A percentile compares a stretch with the other conserved stretches of the same genome.
Conservation (phyloP, 2,888 invertebrate species). For the Archips crataeganus region DNA sequence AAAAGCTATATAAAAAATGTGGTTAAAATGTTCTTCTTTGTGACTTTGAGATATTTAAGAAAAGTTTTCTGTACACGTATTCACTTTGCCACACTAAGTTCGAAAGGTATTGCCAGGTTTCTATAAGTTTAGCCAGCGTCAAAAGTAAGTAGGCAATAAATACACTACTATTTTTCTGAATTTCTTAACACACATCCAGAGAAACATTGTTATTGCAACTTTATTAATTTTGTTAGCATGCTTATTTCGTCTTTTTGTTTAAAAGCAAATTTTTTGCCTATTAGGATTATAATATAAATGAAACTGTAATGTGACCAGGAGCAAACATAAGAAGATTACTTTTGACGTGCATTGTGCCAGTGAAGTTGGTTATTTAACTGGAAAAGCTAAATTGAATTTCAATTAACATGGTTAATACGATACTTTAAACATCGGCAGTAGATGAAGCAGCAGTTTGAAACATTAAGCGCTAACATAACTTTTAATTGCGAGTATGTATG, state of each 20-base stretch:
- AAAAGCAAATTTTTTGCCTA: neutral
- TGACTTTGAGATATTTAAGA: neutral
- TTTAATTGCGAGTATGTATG: neutral
- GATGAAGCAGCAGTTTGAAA: neutral
- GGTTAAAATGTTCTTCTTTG: neutral
- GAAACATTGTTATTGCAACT: too few relatives aligned
- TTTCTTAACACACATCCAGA: neutral
- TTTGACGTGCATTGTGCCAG: neutral
- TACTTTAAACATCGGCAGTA: neutral
- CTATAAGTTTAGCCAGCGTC: neutral
- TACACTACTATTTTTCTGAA: neutral
- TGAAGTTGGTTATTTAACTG: neutral
- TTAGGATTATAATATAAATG: neutral
- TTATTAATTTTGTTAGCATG: too few relatives aligned
- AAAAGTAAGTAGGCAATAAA: neutral
- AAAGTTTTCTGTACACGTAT: neutral
- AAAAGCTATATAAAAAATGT: neutral
- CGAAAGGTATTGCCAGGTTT: neutral
- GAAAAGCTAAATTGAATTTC: neutral
- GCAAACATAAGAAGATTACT: neutral
- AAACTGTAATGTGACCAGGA: neutral
- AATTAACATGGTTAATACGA: neutral
- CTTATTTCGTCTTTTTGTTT: too few relatives aligned
- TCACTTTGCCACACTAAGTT: constrained; percentile 3
- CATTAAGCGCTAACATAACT: neutral